Conservation (phyloP, 2,797 vertebrate genomes). For the Astyanax mexicanus region DNA sequence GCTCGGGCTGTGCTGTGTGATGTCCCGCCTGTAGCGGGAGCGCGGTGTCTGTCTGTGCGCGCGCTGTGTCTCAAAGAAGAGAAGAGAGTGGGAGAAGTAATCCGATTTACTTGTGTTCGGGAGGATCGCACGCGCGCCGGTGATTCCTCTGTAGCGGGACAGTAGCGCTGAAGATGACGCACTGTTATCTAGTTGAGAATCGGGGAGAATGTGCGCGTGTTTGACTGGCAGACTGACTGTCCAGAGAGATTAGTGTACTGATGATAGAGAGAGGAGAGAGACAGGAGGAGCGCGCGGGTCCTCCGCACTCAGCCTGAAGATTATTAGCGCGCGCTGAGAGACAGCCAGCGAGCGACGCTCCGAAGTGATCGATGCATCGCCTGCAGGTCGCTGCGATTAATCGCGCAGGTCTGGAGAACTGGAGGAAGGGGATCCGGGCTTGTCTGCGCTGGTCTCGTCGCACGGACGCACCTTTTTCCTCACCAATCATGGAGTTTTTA, state of each 20-base stretch:
- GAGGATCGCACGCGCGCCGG: not conserved
- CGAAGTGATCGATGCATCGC: not conserved
- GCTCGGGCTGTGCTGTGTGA: too few species aligned
- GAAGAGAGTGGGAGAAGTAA: constrained; percentile 6
- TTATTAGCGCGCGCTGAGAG: not conserved
- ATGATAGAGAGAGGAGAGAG: not conserved
- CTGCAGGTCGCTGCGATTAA: not conserved
- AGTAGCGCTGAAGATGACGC: not conserved
- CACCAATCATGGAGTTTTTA: constrained; percentile 28
- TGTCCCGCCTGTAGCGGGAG: not conserved
- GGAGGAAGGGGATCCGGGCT: not conserved
- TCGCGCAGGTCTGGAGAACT: not conserved
- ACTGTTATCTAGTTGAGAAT: not conserved
- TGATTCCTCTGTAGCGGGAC: not conserved
- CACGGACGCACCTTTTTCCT: not conserved
- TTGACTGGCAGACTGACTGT: too few species aligned
- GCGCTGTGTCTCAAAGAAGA: too few species aligned
- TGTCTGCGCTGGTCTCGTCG: not conserved
- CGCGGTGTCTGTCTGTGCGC: not conserved
- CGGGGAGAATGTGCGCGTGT: not conserved
- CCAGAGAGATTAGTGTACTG: not conserved
- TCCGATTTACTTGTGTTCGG: constrained; percentile 31
- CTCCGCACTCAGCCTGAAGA: not conserved
- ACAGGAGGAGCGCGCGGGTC: too few species aligned
- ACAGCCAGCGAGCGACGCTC: not conserved